A percentile compares a stretch with the other conserved stretches of the same genome.
These are phyloP conservation scores for Castor canadensis DNA, from an alignment of 2,113 vertebrate genomes.

Conservation along the genomic window DNA sequence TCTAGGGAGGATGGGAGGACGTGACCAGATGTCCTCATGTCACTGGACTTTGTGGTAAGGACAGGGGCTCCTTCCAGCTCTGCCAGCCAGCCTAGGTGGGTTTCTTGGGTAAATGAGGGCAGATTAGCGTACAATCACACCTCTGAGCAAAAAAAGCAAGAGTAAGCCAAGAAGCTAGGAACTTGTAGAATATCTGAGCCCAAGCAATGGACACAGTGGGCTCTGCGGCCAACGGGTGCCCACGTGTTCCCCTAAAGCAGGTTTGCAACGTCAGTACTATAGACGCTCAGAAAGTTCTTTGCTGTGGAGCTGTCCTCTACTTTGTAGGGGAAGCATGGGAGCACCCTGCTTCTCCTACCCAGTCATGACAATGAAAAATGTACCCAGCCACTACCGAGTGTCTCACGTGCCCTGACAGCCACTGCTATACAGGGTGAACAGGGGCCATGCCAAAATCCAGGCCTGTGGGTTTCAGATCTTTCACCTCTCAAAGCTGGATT, in stretches of 20 bases:
- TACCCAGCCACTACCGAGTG: background rate
- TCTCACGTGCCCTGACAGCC: fast-evolving
- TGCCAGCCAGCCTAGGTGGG: background rate
- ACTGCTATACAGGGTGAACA: background rate
- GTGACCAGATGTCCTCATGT: background rate
- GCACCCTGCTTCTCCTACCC: background rate
- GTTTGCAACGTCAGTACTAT: background rate
- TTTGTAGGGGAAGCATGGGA: fast-evolving
- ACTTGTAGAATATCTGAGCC: background rate
- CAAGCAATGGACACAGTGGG: background rate
- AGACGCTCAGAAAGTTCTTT: background rate
- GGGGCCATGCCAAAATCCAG: background rate
- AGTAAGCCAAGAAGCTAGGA: background rate
- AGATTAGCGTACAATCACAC: background rate
- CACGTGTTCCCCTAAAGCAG: background rate
- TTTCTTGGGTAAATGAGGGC: background rate
- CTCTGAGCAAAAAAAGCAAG: background rate
- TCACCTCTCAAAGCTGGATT: background rate
- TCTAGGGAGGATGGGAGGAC: background rate
- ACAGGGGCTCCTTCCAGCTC: background rate
- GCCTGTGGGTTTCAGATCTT: background rate
- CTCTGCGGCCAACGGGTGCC: background rate
- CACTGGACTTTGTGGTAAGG: fast-evolving
- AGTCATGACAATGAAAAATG: background rate
- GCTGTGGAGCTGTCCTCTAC: fast-evolving